Base-by-base conservation (phyloP, 2,113 vertebrate species). In the Platysternon megacephalum region DNA sequence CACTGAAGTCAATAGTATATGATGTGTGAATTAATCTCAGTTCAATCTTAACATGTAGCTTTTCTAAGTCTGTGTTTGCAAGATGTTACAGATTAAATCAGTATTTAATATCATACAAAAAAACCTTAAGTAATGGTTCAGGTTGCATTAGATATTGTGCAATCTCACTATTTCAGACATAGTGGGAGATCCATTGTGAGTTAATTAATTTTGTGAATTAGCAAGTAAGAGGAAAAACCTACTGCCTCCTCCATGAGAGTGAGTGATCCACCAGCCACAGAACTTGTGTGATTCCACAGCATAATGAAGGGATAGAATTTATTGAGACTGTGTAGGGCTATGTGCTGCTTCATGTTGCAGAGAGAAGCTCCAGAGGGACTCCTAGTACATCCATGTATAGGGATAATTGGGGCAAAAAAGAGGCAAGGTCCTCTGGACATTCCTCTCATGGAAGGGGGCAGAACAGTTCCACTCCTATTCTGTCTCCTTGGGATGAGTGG, bases 221-320 rank as follows among this genome's bases (percentile, higher is more conserved):
- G 24, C 8, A 82, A 58, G 4, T 44, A 48, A 79, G 24, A 48
- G 44, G 42, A 28, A 48, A 79, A 48, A 32, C 11, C 26, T 28
- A 14, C 44, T 17, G 21, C 8, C 11, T 48, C 76, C 22, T 46
- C 39, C 42, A 28, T 44, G 17, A 46, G 11, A 2, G 2, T 35
- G 35, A 2, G 11, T 79, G 6, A 5, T 42, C 21, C 26, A 8
- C 49, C 72, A 51, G 17, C 8, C 82, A 44, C 5, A 68, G 2
- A 11, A 46, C 13, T 39, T 68, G 5, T 0, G 1, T 35, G 10
- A 46, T n/a, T 5, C 1, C 21, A 49, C 5, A 53, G 6, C 2
- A 49, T 0, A 12, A 17, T 12, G 52, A 42, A 2, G 19, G 51
- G n/a, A 24, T 8, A 29, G 42, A 65, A 19, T 16, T 26, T 22